Evolutionary conservation across 2,797 vertebrate species (phyloP), one percentile per base, ranked within the genome.

Genomic region (Percopsis omiscomaycus): DNA sequence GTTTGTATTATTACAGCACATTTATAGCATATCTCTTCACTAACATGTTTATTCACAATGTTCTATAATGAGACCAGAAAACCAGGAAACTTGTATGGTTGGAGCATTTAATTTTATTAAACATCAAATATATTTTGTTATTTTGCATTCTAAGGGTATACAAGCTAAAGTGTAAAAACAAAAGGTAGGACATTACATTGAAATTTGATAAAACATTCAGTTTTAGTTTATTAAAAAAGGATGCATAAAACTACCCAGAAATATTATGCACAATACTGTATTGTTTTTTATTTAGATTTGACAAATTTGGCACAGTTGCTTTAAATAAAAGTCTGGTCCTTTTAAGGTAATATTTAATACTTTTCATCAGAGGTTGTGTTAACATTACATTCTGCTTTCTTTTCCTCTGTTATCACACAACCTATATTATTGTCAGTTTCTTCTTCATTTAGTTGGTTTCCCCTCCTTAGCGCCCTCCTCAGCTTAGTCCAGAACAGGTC

Each of bases 401-500:
- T 55, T 1, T 27, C 51, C n/a, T 64, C 30, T n/a, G 1, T 9
- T 54, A 11, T 50, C 16, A 16, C 52, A 58, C 47, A 32, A 27
- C 59, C 3, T 42, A 65, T 15, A 9, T 4, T 42, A 59, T 3
- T 30, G 22, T 44, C 3, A 1, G 15, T 67, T 46, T 80, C 69
- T 13, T 73, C 79, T 67, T 82, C 64, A 6, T 68, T 59, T 2
- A 81, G 15, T 68, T 71, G 84, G 61, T 77, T 89, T 12, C 83
- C 79, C 1, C 84, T 83, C 64, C 74, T 86, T 59, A 95, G 66
- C 3, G 91, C 94, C 66, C 79, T 90, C 42, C 86, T 88, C 44
- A 96, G 86, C 70, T 91, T 88, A 61, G 81, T 92, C 94, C 95
- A 95, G 69, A 96, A 95, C 48, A 95, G 84, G 1, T 91, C 88